A percentile compares a stretch with the other conserved stretches of the same genome.
Evolutionary conservation across 1,140 invertebrate species (phyloP).

Genomic region (Microplitis demolitor): DNA sequence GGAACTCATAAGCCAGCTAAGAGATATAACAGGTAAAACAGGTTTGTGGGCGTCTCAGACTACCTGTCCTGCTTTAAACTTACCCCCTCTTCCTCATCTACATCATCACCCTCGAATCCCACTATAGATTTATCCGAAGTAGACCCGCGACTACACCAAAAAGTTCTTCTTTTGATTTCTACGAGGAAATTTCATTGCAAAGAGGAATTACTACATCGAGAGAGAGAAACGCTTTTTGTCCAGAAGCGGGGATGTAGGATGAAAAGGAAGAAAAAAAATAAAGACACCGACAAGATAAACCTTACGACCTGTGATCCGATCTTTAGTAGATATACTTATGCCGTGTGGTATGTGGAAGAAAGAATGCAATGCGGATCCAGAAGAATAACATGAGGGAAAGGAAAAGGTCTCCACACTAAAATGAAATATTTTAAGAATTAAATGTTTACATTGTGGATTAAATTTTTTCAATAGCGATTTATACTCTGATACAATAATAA

Average conservation of each 20-base stretch:
- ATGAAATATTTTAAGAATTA: constrained; percentile 1
- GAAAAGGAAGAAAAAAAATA: constrained; percentile 10
- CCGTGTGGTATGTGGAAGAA: constrained; percentile 24
- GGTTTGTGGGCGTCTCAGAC: constrained; percentile 58
- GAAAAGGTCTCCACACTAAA: constrained; percentile 4
- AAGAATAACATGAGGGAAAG: not conserved
- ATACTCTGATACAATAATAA: too few relatives aligned
- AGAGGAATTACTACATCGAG: not conserved
- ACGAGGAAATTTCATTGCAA: constrained; percentile 7
- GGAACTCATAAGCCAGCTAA: constrained; percentile 31
- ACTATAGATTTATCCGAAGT: not conserved
- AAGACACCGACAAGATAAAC: constrained; percentile 17
- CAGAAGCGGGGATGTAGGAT: not conserved
- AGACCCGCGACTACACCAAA: not conserved
- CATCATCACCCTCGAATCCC: constrained; percentile 9
- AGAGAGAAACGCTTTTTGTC: constrained; percentile 7
- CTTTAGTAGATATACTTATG: constrained; percentile 21
- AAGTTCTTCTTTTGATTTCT: not conserved
- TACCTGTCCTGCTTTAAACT: constrained; percentile 52
- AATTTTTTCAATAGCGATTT: too few relatives aligned
- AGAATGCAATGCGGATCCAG: constrained; percentile 27
- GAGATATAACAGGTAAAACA: constrained; percentile 58
- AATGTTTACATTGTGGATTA: too few relatives aligned
- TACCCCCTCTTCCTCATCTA: constrained; percentile 24
- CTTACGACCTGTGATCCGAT: constrained; percentile 22